phyloP scores from a whole-genome alignment of 2,888 invertebrate species.

The Trachelus troglodyta region DNA sequence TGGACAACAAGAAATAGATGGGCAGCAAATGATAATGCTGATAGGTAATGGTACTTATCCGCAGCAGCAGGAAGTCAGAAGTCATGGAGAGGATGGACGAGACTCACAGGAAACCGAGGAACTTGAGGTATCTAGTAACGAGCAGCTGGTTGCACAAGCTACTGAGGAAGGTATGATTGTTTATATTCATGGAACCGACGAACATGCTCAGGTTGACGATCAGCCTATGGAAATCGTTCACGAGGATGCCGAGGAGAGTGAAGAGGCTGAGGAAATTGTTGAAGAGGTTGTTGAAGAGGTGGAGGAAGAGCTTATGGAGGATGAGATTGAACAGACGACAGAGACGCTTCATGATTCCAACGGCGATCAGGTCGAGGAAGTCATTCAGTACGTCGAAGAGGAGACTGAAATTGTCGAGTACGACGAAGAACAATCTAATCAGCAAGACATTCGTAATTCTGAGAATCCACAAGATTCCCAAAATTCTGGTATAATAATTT shows the following conservation, averaged over 20 bases:
- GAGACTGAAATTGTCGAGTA: constrained; percentile 64
- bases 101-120: constrained; percentile 51
- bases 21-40: constrained; percentile 61
- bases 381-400: constrained; percentile 62
- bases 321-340: constrained; percentile 30
- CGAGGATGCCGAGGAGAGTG: constrained; percentile 49
- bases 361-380: constrained; percentile 52
- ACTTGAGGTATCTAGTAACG: constrained; percentile 49
- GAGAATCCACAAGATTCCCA: constrained; percentile 58
- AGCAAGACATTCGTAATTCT: constrained; percentile 57
- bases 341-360: constrained; percentile 38
- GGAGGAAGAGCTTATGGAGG: constrained; percentile 41
- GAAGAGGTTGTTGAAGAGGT: constrained; percentile 37
- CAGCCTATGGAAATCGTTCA: constrained; percentile 24
- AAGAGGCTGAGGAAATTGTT: constrained; percentile 58
- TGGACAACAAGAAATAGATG: constrained; percentile 61
- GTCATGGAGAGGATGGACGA: constrained; percentile 29
- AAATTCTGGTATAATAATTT: constrained; percentile 53
- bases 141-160: constrained; percentile 59
- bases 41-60: constrained; percentile 54
- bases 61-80: constrained; percentile 27
- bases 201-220: constrained; percentile 37
- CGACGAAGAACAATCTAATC: constrained; percentile 52
- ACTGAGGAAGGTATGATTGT: constrained; percentile 59
- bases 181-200: constrained; percentile 56